phyloP scores from a whole-genome alignment of 2,113 vertebrate species.

The Saguinus imperator region DNA sequence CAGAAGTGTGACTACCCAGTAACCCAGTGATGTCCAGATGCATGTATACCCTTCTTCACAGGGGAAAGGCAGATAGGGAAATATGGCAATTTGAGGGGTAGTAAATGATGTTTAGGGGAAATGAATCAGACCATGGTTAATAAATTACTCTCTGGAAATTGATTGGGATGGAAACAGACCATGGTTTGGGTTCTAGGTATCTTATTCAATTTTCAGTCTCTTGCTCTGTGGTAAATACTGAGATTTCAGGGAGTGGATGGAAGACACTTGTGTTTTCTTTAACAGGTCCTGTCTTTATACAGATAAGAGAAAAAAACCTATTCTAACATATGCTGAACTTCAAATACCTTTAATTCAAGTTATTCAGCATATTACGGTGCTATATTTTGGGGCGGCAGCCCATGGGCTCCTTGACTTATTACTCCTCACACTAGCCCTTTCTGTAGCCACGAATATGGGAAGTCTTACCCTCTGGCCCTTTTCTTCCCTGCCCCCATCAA shows the following conservation, averaged over 20 bases:
- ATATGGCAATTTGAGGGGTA: neutral
- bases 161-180: neutral
- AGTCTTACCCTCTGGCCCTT: neutral
- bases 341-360: neutral
- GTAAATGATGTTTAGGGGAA: neutral
- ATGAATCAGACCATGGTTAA: neutral
- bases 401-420: neutral
- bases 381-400: neutral
- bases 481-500: neutral
- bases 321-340: neutral
- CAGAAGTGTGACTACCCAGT: neutral
- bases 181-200: neutral
- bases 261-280: neutral
- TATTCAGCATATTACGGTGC: neutral
- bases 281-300: neutral
- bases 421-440: too few species aligned
- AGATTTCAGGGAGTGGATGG: neutral
- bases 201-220: neutral
- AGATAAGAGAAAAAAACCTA: neutral
- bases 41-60: neutral
- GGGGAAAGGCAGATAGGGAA: neutral
- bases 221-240: neutral
- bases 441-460: neutral
- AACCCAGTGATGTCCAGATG: neutral
- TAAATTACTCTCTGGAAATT: neutral